Percentiles rank a stretch among this genome's conserved stretches.
Conservation (phyloP, 2,888 invertebrate genomes). For the Limnephilus auricula region DNA sequence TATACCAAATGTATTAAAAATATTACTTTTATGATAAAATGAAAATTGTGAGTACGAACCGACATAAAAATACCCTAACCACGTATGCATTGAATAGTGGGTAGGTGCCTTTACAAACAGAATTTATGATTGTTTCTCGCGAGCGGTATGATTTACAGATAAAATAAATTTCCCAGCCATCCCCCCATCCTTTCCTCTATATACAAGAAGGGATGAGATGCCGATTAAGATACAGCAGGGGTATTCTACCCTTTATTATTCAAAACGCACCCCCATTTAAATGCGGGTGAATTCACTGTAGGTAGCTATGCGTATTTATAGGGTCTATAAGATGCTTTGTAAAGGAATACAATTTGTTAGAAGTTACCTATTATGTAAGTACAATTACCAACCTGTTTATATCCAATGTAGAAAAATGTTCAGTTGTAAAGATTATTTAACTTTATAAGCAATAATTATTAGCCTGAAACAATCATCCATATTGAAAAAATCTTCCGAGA, state of each 20-base stretch:
- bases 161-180: constrained; percentile 52
- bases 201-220: constrained; percentile 44
- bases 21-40: constrained; percentile 2
- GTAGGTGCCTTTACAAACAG: constrained; percentile 16
- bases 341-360: background rate
- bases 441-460: too few relatives aligned
- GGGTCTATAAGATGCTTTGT: background rate
- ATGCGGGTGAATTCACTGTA: constrained; percentile 42
- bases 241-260: constrained; percentile 54
- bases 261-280: constrained; percentile 42
- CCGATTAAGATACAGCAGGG: constrained; percentile 56
- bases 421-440: too few relatives aligned
- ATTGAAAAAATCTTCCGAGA: too few relatives aligned
- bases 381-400: background rate
- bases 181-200: constrained; percentile 28
- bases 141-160: constrained; percentile 60
- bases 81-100: background rate
- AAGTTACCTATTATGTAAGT: too few relatives aligned
- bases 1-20: background rate
- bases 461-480: too few relatives aligned
- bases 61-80: background rate
- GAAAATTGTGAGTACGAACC: background rate
- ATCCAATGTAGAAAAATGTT: too few relatives aligned
- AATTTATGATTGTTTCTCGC: constrained; percentile 52
- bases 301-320: background rate